Evolutionary conservation across 1,140 invertebrate species (phyloP).

Genomic region (Drosophila paulistorum): DNA sequence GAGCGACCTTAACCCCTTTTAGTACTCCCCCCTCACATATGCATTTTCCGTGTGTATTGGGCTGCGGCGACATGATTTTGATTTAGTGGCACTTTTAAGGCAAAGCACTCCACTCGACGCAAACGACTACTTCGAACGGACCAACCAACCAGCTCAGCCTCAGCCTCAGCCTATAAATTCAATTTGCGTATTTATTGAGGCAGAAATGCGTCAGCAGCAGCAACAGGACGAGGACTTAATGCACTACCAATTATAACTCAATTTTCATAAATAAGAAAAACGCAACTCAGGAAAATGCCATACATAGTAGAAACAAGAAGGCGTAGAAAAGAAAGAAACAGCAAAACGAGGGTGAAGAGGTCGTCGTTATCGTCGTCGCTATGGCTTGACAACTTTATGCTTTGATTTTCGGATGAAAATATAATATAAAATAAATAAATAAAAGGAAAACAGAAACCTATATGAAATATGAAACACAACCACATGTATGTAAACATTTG

Average conservation of each 20-base stretch:
- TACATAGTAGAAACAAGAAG: no score
- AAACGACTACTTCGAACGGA: not conserved
- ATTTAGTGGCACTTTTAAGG: conserved; percentile 82
- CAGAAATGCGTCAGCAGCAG: conserved; percentile 76
- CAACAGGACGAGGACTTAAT: conserved; percentile 70
- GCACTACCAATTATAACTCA: conserved; percentile 81
- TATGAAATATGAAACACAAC: conserved; percentile 80
- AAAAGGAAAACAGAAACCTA: not conserved
- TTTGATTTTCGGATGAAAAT: conserved; percentile 63
- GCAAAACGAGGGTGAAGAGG: conserved; percentile 1
- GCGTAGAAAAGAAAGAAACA: conserved; percentile 12
- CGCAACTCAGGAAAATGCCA: conserved; percentile 36
- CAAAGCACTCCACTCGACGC: conserved; percentile 55
- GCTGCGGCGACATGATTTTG: conserved; percentile 71
- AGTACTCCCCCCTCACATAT: conserved; percentile 27
- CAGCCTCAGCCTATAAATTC: conserved; percentile 69
- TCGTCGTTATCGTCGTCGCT: conserved; percentile 34
- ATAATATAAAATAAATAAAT: conserved; percentile 25
- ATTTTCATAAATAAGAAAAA: conserved; percentile 78
- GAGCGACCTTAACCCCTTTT: conserved; percentile 61
- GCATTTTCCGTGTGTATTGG: conserved; percentile 45
- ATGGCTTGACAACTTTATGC: conserved; percentile 78
- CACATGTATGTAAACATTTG: conserved; percentile 79
- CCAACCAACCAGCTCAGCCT: conserved; percentile 40
- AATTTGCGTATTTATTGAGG: conserved; percentile 80